Evolutionary conservation across 2,888 invertebrate species (phyloP), one percentile per base, ranked within the genome.

Genomic region (Zygaena filipendulae): DNA sequence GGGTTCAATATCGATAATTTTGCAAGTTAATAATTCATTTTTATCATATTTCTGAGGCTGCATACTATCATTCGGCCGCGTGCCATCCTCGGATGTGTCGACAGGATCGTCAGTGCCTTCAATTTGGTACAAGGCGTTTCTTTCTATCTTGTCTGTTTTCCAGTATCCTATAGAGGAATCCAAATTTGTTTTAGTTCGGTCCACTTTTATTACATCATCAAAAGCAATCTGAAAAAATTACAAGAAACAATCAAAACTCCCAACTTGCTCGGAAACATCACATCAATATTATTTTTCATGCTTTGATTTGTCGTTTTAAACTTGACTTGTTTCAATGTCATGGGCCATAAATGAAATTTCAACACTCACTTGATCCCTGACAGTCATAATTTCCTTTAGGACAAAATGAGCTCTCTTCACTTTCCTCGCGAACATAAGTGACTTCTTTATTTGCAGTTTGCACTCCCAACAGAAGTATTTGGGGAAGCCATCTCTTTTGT

Each of bases 391-490:
- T 12, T 32, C 32, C 13, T 32, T 29, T 9, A 35, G 7, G 14
- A 35, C 35, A 3, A 22, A 32, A 14, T 32, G 23, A 3, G 32
- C 35, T 3, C 35, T 30, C 7, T 30, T 29, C 8, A 23, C 29
- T 7, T 27, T 29, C 21, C 31, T 16, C n/a, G 32, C n/a, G 22
- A 35, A 35, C 2, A 29, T 26, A 18, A 32, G 11, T n/a, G 22
- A 23, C 16, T 32, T 35, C 14, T 24, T 20, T n/a, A 35, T 14
- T 9, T 26, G 10, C 3, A 13, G 13, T 4, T 26, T 23, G 22
- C 35, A 35, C 11, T 32, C 35, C 11, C 24, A 6, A n/a, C 35
- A 35, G 23, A 35, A 33, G 14, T 33, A 33, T 3, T 13, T 14
- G 1, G 33, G 33, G 22, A 26, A 33, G 3, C 33, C 33, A 25